Percentiles rank a stretch among this genome's conserved stretches.
Conservation (phyloP, 1,140 invertebrate species). For the Homalodisca vitripennis region DNA sequence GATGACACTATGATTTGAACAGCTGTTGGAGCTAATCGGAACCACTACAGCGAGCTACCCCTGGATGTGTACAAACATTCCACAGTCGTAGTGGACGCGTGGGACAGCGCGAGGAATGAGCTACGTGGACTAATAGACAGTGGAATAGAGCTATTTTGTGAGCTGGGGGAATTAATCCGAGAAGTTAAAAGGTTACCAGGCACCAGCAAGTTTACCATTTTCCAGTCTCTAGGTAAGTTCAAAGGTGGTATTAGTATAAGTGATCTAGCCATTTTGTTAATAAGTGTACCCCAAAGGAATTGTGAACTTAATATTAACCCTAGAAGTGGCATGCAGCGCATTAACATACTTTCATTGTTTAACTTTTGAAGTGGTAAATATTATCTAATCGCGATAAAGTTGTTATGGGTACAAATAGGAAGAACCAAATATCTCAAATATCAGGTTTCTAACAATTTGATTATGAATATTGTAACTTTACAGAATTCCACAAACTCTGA, state of each 20-base stretch:
- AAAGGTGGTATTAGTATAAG: neutral
- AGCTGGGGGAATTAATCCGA: conserved; percentile 48
- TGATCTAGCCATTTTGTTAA: too few species aligned
- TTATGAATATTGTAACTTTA: too few species aligned
- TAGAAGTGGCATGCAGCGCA: neutral
- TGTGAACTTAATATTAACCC: too few species aligned
- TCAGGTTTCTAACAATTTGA: too few species aligned
- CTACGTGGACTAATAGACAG: conserved; percentile 41
- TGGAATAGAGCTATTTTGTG: conserved; percentile 44
- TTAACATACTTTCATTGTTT: neutral
- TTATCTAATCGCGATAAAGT: neutral
- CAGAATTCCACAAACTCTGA: too few species aligned
- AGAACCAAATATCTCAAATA: too few species aligned
- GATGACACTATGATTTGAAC: too few species aligned
- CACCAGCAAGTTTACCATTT: conserved; percentile 41
- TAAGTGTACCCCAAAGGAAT: too few species aligned
- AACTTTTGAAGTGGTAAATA: neutral
- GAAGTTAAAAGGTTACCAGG: conserved; percentile 30
- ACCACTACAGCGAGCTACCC: conserved; percentile 48
- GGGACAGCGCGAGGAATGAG: conserved; percentile 47
- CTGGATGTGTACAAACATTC: conserved; percentile 46
- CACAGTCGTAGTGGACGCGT: conserved; percentile 48
- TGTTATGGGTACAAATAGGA: neutral
- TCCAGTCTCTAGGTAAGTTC: conserved; percentile 47
- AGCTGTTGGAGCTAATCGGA: conserved; percentile 49